These are phyloP conservation scores for Pelosia muscerda DNA, from an alignment of 2,888 invertebrate species.

Conservation along the genomic window DNA sequence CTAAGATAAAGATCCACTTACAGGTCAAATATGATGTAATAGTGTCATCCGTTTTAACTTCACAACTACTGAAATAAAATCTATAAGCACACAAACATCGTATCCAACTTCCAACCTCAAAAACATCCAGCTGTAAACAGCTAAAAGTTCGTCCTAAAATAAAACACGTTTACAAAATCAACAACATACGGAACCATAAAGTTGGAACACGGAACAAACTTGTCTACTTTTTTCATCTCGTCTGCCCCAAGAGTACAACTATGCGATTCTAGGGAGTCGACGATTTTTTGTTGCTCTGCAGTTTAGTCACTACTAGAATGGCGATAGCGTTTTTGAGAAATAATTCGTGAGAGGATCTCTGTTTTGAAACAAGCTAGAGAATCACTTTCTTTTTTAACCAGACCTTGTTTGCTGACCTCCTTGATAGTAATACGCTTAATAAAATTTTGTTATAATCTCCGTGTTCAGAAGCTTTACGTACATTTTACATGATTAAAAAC, in stretches of 20 bases:
- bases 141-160: constrained; percentile 14
- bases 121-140: constrained; percentile 22
- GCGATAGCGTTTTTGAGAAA: constrained; percentile 24
- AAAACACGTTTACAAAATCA: constrained; percentile 18
- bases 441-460: not conserved
- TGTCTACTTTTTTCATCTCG: constrained; percentile 28
- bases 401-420: not conserved
- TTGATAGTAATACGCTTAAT: not conserved
- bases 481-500: not conserved
- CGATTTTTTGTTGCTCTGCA: constrained; percentile 29
- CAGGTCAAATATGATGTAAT: not conserved
- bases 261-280: constrained; percentile 43
- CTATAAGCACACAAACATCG: constrained; percentile 7
- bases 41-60: not conserved
- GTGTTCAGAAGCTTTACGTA: not conserved
- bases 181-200: constrained; percentile 29
- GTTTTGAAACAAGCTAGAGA: not conserved
- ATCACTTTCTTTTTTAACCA: not conserved
- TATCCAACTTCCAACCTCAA: constrained; percentile 14
- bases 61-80: constrained; percentile 7
- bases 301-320: constrained; percentile 29
- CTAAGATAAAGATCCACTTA: not conserved
- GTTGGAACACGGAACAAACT: constrained; percentile 11
- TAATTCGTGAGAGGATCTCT: constrained; percentile 11
- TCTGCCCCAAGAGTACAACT: constrained; percentile 46